phyloP scores from a whole-genome alignment of 2,113 vertebrate species.

The Zootoca vivipara region DNA sequence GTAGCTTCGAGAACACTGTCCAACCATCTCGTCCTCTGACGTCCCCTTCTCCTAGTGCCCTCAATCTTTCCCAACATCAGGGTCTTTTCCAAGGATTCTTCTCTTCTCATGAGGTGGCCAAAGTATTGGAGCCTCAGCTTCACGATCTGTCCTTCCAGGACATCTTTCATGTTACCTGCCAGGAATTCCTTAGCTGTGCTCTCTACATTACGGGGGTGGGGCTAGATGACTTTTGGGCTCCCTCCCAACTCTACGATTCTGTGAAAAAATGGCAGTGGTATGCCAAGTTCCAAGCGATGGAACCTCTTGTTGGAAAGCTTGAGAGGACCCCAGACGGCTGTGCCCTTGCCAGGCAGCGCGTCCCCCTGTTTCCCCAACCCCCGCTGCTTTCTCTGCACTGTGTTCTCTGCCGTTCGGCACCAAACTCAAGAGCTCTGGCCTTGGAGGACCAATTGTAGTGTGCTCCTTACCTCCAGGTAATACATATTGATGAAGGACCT shows the following conservation, averaged over 20 bases:
- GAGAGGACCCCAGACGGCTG: not conserved
- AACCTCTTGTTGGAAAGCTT: not conserved
- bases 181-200: not conserved
- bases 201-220: not conserved
- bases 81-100: no score
- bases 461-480: conserved; percentile 44
- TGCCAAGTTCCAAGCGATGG: not conserved
- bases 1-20: no score
- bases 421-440: conserved; percentile 50
- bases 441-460: conserved; percentile 56
- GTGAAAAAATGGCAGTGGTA: not conserved
- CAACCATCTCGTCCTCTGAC: no score
- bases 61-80: no score
- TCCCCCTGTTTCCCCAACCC: conserved; percentile 22
- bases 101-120: no score
- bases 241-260: no score
- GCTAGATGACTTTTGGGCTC: no score
- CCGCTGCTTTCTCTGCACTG: conserved; percentile 40
- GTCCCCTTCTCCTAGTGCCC: no score
- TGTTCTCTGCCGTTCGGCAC: conserved; percentile 59
- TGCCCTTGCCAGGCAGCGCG: conserved; percentile 15
- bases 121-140: no score
- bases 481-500: conserved; percentile 59
- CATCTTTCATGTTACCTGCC: no score
- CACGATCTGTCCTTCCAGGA: no score